Evolutionary conservation across 2,797 vertebrate genomes (phyloP).

Genomic region (Pogoniulus pusillus): DNA sequence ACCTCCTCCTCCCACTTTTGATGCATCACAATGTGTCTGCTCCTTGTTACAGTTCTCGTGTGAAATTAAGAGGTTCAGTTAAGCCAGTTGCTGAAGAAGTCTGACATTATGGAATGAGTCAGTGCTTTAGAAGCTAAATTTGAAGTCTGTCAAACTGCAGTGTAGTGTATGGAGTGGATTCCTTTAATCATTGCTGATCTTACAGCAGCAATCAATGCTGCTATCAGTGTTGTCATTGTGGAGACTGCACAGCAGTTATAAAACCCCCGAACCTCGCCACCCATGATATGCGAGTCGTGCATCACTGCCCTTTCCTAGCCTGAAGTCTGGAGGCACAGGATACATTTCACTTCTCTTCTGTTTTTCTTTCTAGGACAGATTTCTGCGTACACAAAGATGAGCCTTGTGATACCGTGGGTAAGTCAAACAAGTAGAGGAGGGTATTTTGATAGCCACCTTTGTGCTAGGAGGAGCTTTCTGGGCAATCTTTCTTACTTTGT

Average conservation of each 20-base stretch:
- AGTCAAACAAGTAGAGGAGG: slow-evolving; percentile 72
- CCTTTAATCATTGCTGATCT: neutral
- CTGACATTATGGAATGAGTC: neutral
- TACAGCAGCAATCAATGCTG: neutral
- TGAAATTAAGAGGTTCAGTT: neutral
- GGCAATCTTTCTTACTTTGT: neutral
- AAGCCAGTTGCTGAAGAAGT: neutral
- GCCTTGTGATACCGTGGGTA: slow-evolving; percentile 98
- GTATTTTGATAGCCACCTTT: neutral
- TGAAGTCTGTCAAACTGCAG: neutral
- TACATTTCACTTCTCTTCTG: slow-evolving; percentile 50
- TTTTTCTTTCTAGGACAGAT: slow-evolving; percentile 88
- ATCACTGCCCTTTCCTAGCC: neutral
- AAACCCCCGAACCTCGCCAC: neutral
- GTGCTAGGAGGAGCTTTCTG: neutral
- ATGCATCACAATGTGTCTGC: neutral
- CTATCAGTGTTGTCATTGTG: neutral
- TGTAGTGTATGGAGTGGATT: neutral
- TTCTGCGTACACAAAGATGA: slow-evolving; percentile 98
- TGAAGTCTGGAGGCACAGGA: slow-evolving; percentile 2
- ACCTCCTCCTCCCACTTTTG: neutral
- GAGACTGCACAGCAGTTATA: neutral
- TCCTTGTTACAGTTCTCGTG: neutral
- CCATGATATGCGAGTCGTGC: neutral
- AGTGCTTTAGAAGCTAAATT: neutral